A percentile compares a stretch with the other conserved stretches of the same genome.
phyloP scores from a whole-genome alignment of 2,797 vertebrate species.

The Euphonia xanthogaster region DNA sequence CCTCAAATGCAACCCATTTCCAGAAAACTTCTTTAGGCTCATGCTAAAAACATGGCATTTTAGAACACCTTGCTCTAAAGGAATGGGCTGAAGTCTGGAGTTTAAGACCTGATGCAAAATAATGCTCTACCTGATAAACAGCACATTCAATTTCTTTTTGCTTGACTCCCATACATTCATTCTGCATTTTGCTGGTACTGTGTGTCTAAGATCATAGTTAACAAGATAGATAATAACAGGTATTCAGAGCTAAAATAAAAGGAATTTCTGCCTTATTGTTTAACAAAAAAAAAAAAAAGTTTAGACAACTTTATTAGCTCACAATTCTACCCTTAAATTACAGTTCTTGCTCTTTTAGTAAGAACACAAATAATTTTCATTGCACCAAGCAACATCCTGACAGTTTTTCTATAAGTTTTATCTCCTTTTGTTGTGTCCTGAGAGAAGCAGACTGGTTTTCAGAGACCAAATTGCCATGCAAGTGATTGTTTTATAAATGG shows the following conservation, averaged over 20 bases:
- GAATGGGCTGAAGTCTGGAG: not conserved
- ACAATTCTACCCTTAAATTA: not conserved
- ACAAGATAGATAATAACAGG: not conserved
- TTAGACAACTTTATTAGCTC: not conserved
- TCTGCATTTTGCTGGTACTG: not conserved
- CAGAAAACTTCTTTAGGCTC: not conserved
- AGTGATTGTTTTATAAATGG: not conserved
- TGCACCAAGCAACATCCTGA: not conserved
- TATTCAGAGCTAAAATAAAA: not conserved
- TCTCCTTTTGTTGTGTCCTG: not conserved
- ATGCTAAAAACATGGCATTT: not conserved
- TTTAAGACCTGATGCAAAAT: not conserved
- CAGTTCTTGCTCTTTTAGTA: not conserved
- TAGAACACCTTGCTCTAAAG: not conserved
- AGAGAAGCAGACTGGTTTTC: not conserved
- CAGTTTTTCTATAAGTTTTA: not conserved
- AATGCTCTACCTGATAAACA: not conserved
- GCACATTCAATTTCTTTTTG: not conserved
- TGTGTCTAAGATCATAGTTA: not conserved
- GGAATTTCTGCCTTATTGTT: not conserved
- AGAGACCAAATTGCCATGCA: slow-evolving; percentile 15
- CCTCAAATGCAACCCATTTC: slow-evolving; percentile 20
- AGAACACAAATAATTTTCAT: not conserved
- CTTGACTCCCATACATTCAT: not conserved
- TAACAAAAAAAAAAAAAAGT: not conserved